Evolutionary conservation across 2,888 invertebrate species (phyloP).

Genomic region (Lottia gigantea): DNA sequence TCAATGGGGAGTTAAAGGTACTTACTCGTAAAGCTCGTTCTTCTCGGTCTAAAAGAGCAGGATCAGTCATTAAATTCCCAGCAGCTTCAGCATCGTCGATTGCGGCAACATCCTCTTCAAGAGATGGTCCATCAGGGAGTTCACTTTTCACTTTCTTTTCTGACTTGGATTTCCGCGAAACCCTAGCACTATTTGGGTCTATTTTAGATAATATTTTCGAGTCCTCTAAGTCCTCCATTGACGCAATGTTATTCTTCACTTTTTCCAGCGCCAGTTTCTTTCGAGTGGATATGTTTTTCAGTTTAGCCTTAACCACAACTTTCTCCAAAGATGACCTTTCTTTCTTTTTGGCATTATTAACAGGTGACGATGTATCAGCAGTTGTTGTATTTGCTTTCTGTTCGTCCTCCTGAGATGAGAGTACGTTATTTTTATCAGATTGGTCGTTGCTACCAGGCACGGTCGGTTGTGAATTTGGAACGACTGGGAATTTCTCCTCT

Average conservation of each 20-base stretch:
- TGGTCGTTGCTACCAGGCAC: not conserved
- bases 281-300: not conserved
- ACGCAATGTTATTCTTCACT: not conserved
- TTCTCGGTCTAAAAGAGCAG: conserved; percentile 39
- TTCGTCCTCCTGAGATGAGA: conserved; percentile 13
- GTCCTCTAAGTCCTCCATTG: not conserved
- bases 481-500: conserved; percentile 17
- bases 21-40: conserved; percentile 46
- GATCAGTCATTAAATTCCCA: conserved; percentile 38
- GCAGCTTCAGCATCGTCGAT: not conserved
- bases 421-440: not conserved
- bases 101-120: conserved; percentile 6
- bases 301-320: not conserved
- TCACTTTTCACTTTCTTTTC: not conserved
- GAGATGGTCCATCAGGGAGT: not conserved
- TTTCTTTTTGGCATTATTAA: conserved; percentile 7
- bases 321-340: not conserved
- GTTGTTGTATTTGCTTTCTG: conserved; percentile 3
- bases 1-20: not conserved
- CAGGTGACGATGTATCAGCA: conserved; percentile 1
- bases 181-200: not conserved
- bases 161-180: not conserved
- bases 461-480: not conserved
- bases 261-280: not conserved
- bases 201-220: not conserved